These are phyloP conservation scores for Tortricodes alternella DNA, from an alignment of 2,888 invertebrate genomes.

Conservation along the genomic window DNA sequence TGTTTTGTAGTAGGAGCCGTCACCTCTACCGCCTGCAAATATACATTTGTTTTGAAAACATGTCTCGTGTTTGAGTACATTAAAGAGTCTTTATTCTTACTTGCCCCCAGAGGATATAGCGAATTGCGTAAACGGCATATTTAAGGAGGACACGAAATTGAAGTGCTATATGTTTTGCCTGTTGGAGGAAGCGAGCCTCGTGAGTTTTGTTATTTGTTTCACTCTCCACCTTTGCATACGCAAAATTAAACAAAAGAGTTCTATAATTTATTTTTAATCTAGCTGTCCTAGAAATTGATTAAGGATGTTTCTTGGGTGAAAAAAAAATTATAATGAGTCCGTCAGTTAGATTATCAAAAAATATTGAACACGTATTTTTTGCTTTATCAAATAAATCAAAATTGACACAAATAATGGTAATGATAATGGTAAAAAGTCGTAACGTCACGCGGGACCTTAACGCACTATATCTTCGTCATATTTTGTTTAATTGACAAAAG, in stretches of 20 bases:
- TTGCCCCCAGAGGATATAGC: slow-evolving; percentile 78
- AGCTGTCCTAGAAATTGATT: not conserved
- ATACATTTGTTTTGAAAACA: slow-evolving; percentile 49
- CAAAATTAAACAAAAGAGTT: slow-evolving; percentile 59
- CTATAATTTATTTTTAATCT: slow-evolving; percentile 52
- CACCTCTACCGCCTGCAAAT: slow-evolving; percentile 18
- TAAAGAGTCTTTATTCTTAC: slow-evolving; percentile 71
- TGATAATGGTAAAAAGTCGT: too few species aligned
- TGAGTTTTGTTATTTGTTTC: slow-evolving; percentile 69
- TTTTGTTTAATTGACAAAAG: too few species aligned
- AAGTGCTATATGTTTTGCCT: slow-evolving; percentile 82
- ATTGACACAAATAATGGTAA: too few species aligned
- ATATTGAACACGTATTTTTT: too few species aligned
- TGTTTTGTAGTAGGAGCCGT: not conserved
- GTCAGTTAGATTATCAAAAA: too few species aligned
- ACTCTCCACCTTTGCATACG: slow-evolving; percentile 44
- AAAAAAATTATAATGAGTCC: too few species aligned
- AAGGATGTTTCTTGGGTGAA: too few species aligned
- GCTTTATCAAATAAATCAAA: too few species aligned
- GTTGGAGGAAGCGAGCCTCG: slow-evolving; percentile 76
- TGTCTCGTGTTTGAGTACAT: slow-evolving; percentile 63
- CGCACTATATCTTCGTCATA: too few species aligned
- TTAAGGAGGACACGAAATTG: slow-evolving; percentile 79
- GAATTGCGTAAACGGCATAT: slow-evolving; percentile 82
- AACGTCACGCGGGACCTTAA: too few species aligned